Base-by-base conservation (phyloP, 2,113 vertebrate species). In the Xiphophorus couchianus region DNA sequence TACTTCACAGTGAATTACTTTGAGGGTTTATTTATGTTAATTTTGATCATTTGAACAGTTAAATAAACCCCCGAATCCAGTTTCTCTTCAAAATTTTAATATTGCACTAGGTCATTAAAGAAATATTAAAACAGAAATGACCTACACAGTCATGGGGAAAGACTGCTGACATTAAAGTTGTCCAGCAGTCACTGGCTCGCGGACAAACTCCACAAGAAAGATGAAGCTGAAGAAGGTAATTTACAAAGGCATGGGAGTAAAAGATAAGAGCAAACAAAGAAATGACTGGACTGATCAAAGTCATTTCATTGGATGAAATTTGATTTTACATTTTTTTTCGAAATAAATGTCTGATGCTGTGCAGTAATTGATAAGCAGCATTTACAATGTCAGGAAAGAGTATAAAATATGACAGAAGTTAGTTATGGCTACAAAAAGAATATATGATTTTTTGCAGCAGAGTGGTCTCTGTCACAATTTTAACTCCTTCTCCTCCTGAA, bases 391-490 rank as follows among this genome's bases (percentile, higher is more conserved):
- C 22, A 58, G 9, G 48, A 19, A 54, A 22, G 22, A 9, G 3
- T 11, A 10, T n/a, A 58, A 58, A 10, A n/a, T 7, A 58, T 58
- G 9, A 58, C 7, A 10, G 44, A 48, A 48, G 15, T 48, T 48
- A 19, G 1, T 19, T 48, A 48, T 48, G 44, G 17, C 15, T 19
- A 19, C 17, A 6, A 17, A 48, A 19, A 1, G 1, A 2, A 19
- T 19, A 11, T 30, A 69, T 81, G 19, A 14, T 44, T 35, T 33
- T 35, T 1, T 35, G 10, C 35, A 37, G 12, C 35, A 37, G 35
- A 63, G 72, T 62, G 67, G 31, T 76, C 30, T 70, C 61, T 69
- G 61, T 39, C 30, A 27, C 61, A 8, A 28, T 67, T 74, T 77
- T 30, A 25, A 17, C n/a, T 73, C 7, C 44, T 25, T 66, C 58